Percentiles rank a stretch among this genome's conserved stretches.
phyloP scores from a whole-genome alignment of 2,888 invertebrate species.

The Gasteruption jaculator region DNA sequence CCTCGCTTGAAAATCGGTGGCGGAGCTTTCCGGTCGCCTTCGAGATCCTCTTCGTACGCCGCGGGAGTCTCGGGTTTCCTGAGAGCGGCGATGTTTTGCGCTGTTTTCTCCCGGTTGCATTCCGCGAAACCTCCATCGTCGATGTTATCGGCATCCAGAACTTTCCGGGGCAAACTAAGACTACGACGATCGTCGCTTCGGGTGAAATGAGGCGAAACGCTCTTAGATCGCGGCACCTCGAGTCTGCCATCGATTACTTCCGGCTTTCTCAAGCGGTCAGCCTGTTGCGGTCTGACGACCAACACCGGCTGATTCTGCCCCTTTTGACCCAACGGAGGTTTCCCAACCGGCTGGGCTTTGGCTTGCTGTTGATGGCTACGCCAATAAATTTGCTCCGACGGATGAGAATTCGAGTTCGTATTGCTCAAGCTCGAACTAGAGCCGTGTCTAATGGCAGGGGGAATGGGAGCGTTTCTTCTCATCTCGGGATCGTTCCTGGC shows the following conservation, averaged over 20 bases:
- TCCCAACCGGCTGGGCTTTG: slow-evolving; percentile 30
- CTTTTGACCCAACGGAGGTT: slow-evolving; percentile 39
- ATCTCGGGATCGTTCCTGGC: slow-evolving; percentile 17
- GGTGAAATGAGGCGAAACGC: slow-evolving; percentile 50
- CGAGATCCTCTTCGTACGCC: slow-evolving; percentile 29
- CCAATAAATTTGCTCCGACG: slow-evolving; percentile 31
- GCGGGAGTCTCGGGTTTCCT: slow-evolving; percentile 24
- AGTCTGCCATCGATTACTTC: slow-evolving; percentile 14
- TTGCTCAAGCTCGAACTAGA: slow-evolving; percentile 28
- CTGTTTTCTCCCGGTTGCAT: slow-evolving; percentile 7
- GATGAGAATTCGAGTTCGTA: slow-evolving; percentile 19
- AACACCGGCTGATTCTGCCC: slow-evolving; percentile 42
- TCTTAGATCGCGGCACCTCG: slow-evolving; percentile 48
- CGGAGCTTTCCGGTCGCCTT: slow-evolving; percentile 21
- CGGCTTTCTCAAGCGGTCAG: slow-evolving; percentile 24
- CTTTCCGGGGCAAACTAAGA: slow-evolving; percentile 46
- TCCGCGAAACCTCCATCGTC: slow-evolving; percentile 22
- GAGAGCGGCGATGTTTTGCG: slow-evolving; percentile 3
- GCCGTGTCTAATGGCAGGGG: slow-evolving; percentile 27
- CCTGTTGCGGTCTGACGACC: slow-evolving; percentile 43
- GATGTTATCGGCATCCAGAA: slow-evolving; percentile 10
- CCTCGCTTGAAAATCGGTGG: slow-evolving; percentile 56
- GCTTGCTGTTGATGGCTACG: slow-evolving; percentile 22
- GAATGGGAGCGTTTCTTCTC: slow-evolving; percentile 20
- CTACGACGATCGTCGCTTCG: slow-evolving; percentile 47